phyloP scores from a whole-genome alignment of 1,140 invertebrate species.

The Ridgeia piscesae region DNA sequence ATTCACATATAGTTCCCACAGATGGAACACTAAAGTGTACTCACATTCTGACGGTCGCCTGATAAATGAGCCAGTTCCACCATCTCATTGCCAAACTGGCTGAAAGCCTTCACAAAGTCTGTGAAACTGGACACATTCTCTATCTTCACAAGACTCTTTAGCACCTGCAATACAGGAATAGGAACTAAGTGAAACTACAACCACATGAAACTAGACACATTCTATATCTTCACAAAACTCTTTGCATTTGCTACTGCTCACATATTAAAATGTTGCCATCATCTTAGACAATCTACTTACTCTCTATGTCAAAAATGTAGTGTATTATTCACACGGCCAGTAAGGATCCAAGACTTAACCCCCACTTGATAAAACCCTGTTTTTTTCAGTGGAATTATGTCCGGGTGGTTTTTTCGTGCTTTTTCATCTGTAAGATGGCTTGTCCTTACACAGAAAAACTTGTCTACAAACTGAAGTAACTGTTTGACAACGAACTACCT shows the following conservation, averaged over 20 bases:
- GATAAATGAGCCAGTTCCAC: conserved; percentile 94
- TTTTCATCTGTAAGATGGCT: background rate
- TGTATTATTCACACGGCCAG: background rate
- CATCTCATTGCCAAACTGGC: conserved; percentile 97
- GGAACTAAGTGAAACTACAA: conserved; percentile 78
- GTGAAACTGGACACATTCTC: conserved; percentile 96
- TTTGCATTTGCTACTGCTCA: conserved; percentile 27
- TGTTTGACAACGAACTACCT: conserved; percentile 64
- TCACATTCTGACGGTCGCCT: conserved; percentile 63
- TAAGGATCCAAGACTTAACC: too few species aligned
- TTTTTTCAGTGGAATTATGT: too few species aligned
- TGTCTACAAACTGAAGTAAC: too few species aligned
- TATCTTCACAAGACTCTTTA: conserved; percentile 62
- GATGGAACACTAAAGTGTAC: conserved; percentile 25
- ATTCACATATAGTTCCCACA: background rate
- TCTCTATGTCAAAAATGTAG: background rate
- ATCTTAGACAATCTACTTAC: background rate
- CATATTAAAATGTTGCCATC: conserved; percentile 1
- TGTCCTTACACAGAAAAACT: background rate
- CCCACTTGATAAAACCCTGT: too few species aligned
- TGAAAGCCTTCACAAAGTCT: conserved; percentile 98
- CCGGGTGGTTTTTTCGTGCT: too few species aligned
- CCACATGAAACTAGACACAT: conserved; percentile 91
- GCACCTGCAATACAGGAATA: conserved; percentile 48
- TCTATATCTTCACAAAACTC: conserved; percentile 71